Conservation (phyloP, 2,888 invertebrate genomes). For the Eutolmus rufibarbis region DNA sequence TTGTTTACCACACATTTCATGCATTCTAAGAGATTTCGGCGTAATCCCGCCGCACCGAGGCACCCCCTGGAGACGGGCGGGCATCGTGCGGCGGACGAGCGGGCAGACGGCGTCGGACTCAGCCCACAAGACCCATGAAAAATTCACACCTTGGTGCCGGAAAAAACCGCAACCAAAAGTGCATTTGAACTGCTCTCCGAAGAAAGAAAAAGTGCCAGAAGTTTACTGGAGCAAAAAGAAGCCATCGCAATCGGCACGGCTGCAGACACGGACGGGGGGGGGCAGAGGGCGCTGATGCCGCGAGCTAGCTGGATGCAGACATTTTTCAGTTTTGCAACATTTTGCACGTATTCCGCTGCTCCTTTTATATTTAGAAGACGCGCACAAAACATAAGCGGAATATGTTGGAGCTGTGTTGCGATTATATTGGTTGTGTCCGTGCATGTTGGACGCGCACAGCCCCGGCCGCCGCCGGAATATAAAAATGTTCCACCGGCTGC, state of each 20-base stretch:
- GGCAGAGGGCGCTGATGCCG: background rate
- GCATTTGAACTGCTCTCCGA: slow-evolving; percentile 18
- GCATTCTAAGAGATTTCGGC: slow-evolving; percentile 32
- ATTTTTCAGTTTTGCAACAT: slow-evolving; percentile 39
- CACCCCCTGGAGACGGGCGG: background rate
- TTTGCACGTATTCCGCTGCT: slow-evolving; percentile 29
- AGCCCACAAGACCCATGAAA: slow-evolving; percentile 35
- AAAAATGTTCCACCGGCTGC: slow-evolving; percentile 32
- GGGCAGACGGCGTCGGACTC: background rate
- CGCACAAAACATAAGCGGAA: slow-evolving; percentile 39
- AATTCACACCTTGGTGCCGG: slow-evolving; percentile 40
- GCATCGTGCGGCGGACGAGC: background rate
- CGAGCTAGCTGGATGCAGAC: slow-evolving; percentile 22
- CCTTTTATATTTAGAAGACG: slow-evolving; percentile 29
- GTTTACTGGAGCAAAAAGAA: slow-evolving; percentile 28
- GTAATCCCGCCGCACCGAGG: background rate
- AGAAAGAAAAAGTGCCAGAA: slow-evolving; percentile 34
- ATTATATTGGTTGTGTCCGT: slow-evolving; percentile 35
- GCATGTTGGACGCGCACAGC: slow-evolving; percentile 1
- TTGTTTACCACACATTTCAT: slow-evolving; percentile 41
- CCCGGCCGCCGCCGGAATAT: slow-evolving; percentile 14
- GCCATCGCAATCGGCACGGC: background rate
- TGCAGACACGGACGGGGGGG: background rate
- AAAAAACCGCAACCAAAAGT: slow-evolving; percentile 24
- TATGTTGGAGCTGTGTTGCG: slow-evolving; percentile 33